These are phyloP conservation scores for Stenolophus ochropezus DNA, from an alignment of 2,888 invertebrate species.

Conservation along the genomic window DNA sequence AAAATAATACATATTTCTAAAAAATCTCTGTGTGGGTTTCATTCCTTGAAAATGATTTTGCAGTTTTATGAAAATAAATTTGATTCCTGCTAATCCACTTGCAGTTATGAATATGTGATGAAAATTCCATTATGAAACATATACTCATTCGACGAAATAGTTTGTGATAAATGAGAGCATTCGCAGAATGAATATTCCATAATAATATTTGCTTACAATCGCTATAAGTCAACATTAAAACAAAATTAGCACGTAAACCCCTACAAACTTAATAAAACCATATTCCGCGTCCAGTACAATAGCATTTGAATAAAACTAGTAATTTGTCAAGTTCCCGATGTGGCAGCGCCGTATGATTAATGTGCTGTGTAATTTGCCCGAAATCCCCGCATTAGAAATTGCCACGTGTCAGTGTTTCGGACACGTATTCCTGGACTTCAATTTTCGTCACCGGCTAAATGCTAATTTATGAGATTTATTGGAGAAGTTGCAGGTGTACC, in stretches of 20 bases:
- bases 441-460: constrained; percentile 13
- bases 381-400: constrained; percentile 40
- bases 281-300: constrained; percentile 1
- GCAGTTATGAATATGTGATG: no score
- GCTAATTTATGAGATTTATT: constrained; percentile 30
- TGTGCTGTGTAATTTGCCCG: constrained; percentile 35
- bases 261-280: constrained; percentile 24
- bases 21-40: no score
- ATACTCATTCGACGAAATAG: neutral
- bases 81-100: no score
- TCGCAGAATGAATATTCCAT: neutral
- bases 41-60: no score
- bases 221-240: constrained; percentile 25
- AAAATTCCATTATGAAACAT: no score
- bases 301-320: constrained; percentile 45
- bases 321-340: constrained; percentile 26
- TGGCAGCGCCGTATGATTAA: constrained; percentile 38
- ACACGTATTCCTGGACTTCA: constrained; percentile 19
- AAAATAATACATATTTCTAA: no score
- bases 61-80: no score
- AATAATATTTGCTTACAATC: constrained; percentile 12
- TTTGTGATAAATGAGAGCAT: no score
- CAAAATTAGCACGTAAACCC: constrained; percentile 5
- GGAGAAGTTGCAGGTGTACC: constrained; percentile 14
- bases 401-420: constrained; percentile 42